Base-by-base conservation (phyloP, 2,888 invertebrate species). In the Meliscaeva auricollis region DNA sequence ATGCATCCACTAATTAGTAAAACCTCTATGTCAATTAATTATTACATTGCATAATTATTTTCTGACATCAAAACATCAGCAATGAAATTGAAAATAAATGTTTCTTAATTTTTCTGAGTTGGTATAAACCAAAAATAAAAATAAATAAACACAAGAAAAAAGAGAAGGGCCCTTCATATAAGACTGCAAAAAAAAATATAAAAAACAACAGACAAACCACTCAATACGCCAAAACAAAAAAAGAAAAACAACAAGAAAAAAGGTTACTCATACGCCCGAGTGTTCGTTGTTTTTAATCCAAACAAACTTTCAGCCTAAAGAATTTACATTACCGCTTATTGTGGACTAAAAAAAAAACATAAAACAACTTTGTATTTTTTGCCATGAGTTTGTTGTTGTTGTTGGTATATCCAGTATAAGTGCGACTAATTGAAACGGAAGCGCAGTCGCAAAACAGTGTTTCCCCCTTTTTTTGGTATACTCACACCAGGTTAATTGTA, bases 381-480 rank as follows among this genome's bases (percentile, higher is more conserved):
- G 72, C 46, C 35, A 66, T 17, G 50, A 26, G 15, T 66, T 32
- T 79, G 41, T 74, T 75, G 44, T 75, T 48, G 2, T 72, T 56
- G 46, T 72, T 72, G 52, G 7, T 70, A 41, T 79, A 74, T 84
- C 75, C 79, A 75, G 64, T 17, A 8, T 26, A 76, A 58, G 56
- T 70, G 58, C 76, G 80, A 72, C 72, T 41, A 72, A 76, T 72
- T 80, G 75, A 84, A 80, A 72, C 84, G 84, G 80, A 84, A 84
- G 80, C 84, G 84, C 80, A 84, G 80, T 84, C 84, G 84, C 84
- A 79, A 84, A 75, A 75, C 72, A 79, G 69, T 54, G 38, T 20
- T 64, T 22, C 70, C 79, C 73, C 48, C 54, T 66, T 50, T 22
- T 20, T 35, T 35, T 48, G 2, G 26, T 26, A 26, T 26, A 26